phyloP scores from a whole-genome alignment of 2,888 invertebrate species.

The Dryomyza anilis region DNA sequence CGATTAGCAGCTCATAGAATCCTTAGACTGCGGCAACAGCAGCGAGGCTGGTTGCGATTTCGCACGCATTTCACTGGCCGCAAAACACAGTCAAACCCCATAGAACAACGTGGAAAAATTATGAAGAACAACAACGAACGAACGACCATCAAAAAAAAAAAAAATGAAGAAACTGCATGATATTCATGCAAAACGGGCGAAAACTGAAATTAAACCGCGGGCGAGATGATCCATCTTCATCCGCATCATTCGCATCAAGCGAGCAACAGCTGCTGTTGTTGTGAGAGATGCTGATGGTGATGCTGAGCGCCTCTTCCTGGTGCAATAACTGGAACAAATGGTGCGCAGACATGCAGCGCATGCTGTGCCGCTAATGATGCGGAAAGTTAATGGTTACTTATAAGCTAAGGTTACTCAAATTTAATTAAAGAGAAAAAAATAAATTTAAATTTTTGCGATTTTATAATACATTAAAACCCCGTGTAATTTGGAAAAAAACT shows the following conservation, averaged over 20 bases:
- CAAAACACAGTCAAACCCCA: neutral
- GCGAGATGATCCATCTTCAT: constrained; percentile 18
- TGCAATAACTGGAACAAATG: constrained; percentile 33
- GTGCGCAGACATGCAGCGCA: constrained; percentile 3
- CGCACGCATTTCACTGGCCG: constrained; percentile 15
- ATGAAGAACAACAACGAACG: neutral
- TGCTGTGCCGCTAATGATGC: too few species aligned
- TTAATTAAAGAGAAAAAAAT: neutral
- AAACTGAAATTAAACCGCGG: constrained; percentile 6
- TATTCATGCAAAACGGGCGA: neutral
- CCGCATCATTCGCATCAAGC: neutral
- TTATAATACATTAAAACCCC: too few species aligned
- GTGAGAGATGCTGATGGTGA: neutral
- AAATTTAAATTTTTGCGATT: too few species aligned
- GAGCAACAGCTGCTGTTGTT: constrained; percentile 11
- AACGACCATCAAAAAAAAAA: neutral
- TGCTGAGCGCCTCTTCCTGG: constrained; percentile 27
- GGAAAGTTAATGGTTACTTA: too few species aligned
- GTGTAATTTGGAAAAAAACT: too few species aligned
- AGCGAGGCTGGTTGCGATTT: constrained; percentile 5
- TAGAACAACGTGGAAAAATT: neutral
- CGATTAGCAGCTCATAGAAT: constrained; percentile 15
- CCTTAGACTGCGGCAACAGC: neutral
- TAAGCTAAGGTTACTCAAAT: too few species aligned
- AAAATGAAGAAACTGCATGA: constrained; percentile 3